Evolutionary conservation across 2,113 vertebrate species (phyloP).

Genomic region (Eretmochelys imbricata): DNA sequence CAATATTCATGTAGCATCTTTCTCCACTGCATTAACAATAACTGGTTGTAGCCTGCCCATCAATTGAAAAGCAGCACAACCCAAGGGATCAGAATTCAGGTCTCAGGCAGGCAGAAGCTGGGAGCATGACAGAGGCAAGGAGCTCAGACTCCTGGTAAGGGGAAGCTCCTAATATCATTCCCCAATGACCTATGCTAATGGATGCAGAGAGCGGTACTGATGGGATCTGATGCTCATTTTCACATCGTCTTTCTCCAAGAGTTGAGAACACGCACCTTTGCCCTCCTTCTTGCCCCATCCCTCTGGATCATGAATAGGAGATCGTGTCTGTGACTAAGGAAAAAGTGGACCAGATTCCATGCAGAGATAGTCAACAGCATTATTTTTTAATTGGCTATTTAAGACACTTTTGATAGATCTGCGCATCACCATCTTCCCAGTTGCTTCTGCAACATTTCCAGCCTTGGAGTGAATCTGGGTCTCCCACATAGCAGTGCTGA

Average conservation of each 20-base stretch:
- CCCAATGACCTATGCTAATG: background rate
- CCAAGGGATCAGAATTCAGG: background rate
- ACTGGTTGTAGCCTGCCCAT: background rate
- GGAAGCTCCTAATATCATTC: background rate
- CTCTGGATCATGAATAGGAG: background rate
- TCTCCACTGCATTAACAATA: background rate
- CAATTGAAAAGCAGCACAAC: background rate
- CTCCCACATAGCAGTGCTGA: background rate
- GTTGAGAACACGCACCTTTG: background rate
- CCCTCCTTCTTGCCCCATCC: background rate
- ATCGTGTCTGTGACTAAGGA: background rate
- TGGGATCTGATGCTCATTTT: background rate
- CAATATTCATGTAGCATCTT: background rate
- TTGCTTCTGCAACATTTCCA: background rate
- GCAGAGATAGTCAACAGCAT: background rate
- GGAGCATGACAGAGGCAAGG: background rate
- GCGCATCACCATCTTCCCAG: background rate
- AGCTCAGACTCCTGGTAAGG: background rate
- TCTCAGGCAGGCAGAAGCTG: background rate
- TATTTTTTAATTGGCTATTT: background rate
- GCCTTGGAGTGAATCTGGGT: background rate
- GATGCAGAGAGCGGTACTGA: background rate
- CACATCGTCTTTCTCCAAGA: background rate
- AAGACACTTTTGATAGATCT: background rate
- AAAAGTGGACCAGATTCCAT: background rate